These are phyloP conservation scores for Palythoa grandiflora DNA, from an alignment of 92 coral and sea anemone genomes.

Conservation along the genomic window DNA sequence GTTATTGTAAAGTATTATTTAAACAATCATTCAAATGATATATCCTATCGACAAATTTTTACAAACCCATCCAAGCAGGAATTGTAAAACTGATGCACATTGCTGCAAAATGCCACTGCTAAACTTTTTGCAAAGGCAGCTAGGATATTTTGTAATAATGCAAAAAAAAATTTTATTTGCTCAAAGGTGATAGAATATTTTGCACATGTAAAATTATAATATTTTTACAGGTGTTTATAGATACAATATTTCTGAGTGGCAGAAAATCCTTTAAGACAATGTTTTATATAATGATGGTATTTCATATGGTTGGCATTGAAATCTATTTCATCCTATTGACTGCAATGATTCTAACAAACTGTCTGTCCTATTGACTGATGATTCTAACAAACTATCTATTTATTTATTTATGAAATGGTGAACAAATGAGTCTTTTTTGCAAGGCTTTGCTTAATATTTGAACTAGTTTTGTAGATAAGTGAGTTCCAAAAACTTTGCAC, in stretches of 20 bases:
- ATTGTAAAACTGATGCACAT: too few species aligned
- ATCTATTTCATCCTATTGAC: background rate
- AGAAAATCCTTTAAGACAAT: too few species aligned
- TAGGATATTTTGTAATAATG: too few species aligned
- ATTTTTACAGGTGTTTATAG: too few species aligned
- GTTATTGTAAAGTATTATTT: background rate
- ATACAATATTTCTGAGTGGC: too few species aligned
- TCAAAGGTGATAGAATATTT: background rate
- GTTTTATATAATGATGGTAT: too few species aligned
- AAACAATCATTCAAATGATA: background rate
- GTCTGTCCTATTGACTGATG: background rate
- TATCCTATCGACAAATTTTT: too few species aligned
- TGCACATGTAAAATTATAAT: background rate
- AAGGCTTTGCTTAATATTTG: background rate
- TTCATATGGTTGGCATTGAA: background rate
- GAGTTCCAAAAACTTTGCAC: background rate
- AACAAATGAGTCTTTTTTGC: background rate
- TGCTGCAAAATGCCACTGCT: too few species aligned
- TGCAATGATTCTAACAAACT: too few species aligned
- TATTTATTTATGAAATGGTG: background rate
- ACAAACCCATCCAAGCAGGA: too few species aligned
- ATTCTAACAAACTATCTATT: background rate
- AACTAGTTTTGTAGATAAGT: background rate
- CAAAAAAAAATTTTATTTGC: too few species aligned
- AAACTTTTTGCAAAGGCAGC: too few species aligned